These are phyloP conservation scores for Psittacus erithacus DNA, from an alignment of 2,113 vertebrate species.

Conservation along the genomic window DNA sequence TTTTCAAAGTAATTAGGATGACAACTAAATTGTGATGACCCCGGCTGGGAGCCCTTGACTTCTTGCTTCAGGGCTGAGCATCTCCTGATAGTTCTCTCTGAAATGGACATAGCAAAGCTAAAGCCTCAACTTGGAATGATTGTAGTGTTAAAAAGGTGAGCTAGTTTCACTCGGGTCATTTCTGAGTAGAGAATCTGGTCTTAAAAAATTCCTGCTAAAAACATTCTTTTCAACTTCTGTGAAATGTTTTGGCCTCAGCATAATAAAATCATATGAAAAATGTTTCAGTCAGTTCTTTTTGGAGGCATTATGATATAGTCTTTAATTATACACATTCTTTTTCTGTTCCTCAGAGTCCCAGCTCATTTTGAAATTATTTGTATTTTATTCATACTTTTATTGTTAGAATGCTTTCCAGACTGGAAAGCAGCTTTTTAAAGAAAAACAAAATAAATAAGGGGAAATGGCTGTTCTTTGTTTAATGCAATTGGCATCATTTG, in stretches of 20 bases:
- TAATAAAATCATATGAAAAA: neutral
- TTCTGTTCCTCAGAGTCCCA: neutral
- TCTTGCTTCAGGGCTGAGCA: neutral
- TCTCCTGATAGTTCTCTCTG: neutral
- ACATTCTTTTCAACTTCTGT: neutral
- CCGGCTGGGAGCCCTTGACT: neutral
- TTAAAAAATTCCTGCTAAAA: neutral
- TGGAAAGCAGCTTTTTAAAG: neutral
- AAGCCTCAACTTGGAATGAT: neutral
- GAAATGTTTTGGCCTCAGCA: neutral
- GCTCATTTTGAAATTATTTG: neutral
- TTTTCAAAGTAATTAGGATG: neutral
- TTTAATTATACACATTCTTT: slow-evolving; percentile 24
- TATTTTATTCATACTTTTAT: slow-evolving; percentile 35
- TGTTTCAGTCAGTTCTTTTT: neutral
- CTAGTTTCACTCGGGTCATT: neutral
- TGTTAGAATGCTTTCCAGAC: neutral
- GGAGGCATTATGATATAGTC: neutral
- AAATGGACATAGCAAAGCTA: neutral
- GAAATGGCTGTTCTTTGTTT: neutral
- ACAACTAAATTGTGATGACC: neutral
- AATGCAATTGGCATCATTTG: neutral
- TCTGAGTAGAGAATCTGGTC: neutral
- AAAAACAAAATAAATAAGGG: slow-evolving; percentile 31
- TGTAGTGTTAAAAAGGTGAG: neutral